These are phyloP conservation scores for Drosophila mimetica DNA, from an alignment of 2,888 invertebrate species.

Conservation along the genomic window DNA sequence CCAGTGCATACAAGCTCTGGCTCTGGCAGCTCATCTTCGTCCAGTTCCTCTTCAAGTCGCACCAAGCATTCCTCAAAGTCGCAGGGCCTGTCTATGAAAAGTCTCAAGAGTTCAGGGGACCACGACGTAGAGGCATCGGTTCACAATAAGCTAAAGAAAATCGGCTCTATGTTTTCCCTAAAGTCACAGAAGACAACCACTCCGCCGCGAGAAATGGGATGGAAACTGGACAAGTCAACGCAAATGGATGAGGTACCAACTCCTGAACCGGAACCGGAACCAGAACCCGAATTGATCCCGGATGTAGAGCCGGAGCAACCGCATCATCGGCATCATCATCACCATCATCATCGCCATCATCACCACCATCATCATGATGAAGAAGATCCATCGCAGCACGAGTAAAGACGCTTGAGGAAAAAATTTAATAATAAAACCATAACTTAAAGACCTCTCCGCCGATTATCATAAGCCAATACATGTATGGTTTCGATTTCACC, in stretches of 20 bases:
- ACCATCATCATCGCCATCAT: conserved; percentile 56
- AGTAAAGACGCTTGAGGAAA: conserved; percentile 50
- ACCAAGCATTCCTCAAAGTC: conserved; percentile 78
- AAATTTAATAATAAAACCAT: too few species aligned
- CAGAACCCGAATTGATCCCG: conserved; percentile 1
- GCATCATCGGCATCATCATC: conserved; percentile 52
- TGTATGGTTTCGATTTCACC: too few species aligned
- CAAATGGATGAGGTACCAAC: conserved; percentile 49
- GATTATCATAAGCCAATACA: background rate
- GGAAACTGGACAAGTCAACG: conserved; percentile 69
- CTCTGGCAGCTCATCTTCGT: conserved; percentile 63
- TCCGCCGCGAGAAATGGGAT: conserved; percentile 46
- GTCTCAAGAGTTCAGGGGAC: conserved; percentile 68
- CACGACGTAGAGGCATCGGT: conserved; percentile 71
- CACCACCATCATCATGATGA: conserved; percentile 50
- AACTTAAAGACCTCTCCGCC: background rate
- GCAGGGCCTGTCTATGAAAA: conserved; percentile 69
- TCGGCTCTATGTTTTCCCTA: conserved; percentile 82
- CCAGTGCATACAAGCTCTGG: conserved; percentile 85
- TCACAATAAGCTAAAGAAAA: conserved; percentile 78
- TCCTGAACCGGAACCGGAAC: conserved; percentile 21
- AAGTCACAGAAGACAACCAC: conserved; percentile 69
- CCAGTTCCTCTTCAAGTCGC: conserved; percentile 54
- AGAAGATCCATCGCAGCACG: conserved; percentile 49
- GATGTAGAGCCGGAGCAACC: conserved; percentile 23